These are phyloP conservation scores for Podilymbus podiceps DNA, from an alignment of 2,113 vertebrate species.

Conservation along the genomic window DNA sequence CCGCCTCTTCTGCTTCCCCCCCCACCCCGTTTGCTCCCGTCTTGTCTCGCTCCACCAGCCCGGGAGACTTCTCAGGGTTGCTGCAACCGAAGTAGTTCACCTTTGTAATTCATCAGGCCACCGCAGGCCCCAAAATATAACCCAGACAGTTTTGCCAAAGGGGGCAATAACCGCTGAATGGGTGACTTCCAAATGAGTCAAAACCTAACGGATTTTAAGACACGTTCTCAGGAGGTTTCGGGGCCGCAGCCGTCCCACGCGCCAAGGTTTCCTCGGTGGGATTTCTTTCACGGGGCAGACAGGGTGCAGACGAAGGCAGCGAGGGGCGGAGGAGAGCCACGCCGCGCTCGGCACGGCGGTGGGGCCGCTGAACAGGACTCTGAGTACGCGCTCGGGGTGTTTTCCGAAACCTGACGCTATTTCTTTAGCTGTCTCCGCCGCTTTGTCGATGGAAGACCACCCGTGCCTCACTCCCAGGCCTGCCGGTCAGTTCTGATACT, in stretches of 20 bases:
- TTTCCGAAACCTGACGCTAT: neutral
- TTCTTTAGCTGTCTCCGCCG: neutral
- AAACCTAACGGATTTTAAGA: neutral
- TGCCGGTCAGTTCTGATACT: neutral
- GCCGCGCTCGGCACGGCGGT: neutral
- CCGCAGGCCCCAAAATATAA: neutral
- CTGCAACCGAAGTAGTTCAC: neutral
- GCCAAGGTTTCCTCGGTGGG: neutral
- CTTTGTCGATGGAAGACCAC: neutral
- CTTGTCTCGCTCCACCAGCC: neutral
- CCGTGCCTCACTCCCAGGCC: too few species aligned
- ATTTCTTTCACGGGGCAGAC: neutral
- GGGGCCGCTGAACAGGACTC: neutral
- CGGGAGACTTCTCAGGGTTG: neutral
- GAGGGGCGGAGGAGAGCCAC: neutral
- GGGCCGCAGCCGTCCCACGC: rapidly evolving
- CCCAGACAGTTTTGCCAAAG: neutral
- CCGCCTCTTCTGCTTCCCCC: neutral
- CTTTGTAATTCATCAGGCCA: neutral
- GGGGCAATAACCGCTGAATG: neutral
- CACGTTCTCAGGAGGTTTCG: neutral
- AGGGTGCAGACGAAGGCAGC: neutral
- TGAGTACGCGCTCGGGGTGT: neutral
- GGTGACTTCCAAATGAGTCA: neutral
- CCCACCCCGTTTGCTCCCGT: neutral